Percentiles rank a stretch among this genome's conserved stretches.
phyloP scores from a whole-genome alignment of 2,888 invertebrate species.

The Galerucella pusilla region DNA sequence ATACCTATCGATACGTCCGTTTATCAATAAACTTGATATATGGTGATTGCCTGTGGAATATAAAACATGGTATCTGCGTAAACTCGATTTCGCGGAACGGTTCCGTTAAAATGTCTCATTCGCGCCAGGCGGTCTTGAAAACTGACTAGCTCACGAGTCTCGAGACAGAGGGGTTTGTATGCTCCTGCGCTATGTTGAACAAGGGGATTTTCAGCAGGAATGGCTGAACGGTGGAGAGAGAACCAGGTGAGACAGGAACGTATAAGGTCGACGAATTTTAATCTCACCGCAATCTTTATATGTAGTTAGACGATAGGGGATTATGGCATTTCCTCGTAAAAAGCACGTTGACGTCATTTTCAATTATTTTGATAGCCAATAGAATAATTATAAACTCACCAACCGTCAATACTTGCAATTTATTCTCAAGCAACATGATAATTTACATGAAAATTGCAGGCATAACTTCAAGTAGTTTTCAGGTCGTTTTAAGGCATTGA shows the following conservation, averaged over 20 bases:
- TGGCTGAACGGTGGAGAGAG: slow-evolving; percentile 32
- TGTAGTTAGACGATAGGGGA: no score
- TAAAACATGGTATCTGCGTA: slow-evolving; percentile 8
- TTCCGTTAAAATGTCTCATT: background rate
- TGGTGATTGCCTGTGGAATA: slow-evolving; percentile 19
- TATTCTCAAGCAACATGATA: no score
- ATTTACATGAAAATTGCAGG: no score
- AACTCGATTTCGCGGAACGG: slow-evolving; percentile 6
- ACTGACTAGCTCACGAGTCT: slow-evolving; percentile 12
- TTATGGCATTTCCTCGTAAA: background rate
- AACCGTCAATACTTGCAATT: no score
- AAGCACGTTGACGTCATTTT: no score
- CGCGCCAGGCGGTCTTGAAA: slow-evolving; percentile 18
- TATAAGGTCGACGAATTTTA: background rate
- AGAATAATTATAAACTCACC: no score
- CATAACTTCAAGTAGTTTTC: no score
- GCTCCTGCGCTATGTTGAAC: slow-evolving; percentile 32
- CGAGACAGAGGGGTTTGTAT: slow-evolving; percentile 15
- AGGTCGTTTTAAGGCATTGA: no score
- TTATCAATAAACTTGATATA: slow-evolving; percentile 7
- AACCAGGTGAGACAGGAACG: slow-evolving; percentile 35
- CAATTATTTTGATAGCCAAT: no score
- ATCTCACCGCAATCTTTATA: no score
- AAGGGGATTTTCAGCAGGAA: slow-evolving; percentile 28
- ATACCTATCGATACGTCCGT: slow-evolving; percentile 14